Evolutionary conservation across 2,888 invertebrate species (phyloP).

Genomic region (Ceraclea dissimilis): DNA sequence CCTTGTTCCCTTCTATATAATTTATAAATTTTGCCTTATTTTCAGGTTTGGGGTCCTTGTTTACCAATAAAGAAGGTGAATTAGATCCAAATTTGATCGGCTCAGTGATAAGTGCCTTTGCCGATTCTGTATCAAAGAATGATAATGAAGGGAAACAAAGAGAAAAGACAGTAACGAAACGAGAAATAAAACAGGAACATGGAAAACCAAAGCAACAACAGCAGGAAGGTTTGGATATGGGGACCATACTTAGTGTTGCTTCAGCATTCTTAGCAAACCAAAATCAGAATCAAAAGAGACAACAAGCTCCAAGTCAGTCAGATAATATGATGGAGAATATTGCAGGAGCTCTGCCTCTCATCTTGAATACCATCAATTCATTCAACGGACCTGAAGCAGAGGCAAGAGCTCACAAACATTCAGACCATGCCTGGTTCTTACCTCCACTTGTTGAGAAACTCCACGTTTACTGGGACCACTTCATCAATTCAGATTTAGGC

Average conservation of each 20-base stretch:
- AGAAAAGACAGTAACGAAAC: constrained; percentile 33
- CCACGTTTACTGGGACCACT: constrained; percentile 71
- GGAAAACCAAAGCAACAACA: constrained; percentile 11
- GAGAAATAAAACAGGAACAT: constrained; percentile 28
- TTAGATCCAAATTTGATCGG: constrained; percentile 49
- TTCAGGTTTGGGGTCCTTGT: constrained; percentile 44
- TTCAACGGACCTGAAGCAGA: constrained; percentile 55
- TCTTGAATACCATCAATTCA: constrained; percentile 58
- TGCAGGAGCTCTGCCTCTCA: constrained; percentile 56
- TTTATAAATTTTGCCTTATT: neutral
- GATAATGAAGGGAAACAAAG: constrained; percentile 5
- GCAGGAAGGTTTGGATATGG: constrained; percentile 37
- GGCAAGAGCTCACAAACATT: constrained; percentile 54
- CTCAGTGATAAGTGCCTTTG: constrained; percentile 43
- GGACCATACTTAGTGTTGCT: constrained; percentile 47
- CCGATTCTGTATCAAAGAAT: constrained; percentile 27
- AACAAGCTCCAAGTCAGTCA: constrained; percentile 28
- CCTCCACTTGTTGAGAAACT: constrained; percentile 63
- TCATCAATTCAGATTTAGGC: constrained; percentile 71
- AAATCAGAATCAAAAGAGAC: constrained; percentile 32
- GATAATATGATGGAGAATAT: constrained; percentile 31
- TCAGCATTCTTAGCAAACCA: constrained; percentile 45
- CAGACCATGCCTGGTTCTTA: constrained; percentile 62
- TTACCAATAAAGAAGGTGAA: constrained; percentile 53
- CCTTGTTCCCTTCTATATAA: too few relatives aligned